Percentiles rank a stretch among this genome's conserved stretches.
phyloP scores from a whole-genome alignment of 2,113 vertebrate species.

The Bombycilla garrulus region DNA sequence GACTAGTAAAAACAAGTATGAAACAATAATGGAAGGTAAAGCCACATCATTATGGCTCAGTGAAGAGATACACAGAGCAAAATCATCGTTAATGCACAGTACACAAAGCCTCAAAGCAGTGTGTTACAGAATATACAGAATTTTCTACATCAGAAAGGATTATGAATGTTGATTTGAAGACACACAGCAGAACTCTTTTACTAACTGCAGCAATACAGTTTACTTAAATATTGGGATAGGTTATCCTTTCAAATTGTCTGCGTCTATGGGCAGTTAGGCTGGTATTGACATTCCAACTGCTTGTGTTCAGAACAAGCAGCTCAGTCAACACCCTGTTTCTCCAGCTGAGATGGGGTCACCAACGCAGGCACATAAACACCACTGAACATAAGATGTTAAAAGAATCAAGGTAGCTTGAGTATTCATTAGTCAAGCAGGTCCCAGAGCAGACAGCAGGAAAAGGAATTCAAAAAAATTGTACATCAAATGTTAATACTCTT shows the following conservation, averaged over 20 bases:
- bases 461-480: not conserved
- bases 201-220: not conserved
- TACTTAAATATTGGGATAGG: not conserved
- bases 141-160: not conserved
- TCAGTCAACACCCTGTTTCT: not conserved
- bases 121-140: too few species aligned
- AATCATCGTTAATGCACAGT: not conserved
- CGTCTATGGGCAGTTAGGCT: not conserved
- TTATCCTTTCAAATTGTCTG: not conserved
- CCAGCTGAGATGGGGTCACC: not conserved
- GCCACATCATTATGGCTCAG: not conserved
- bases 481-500: not conserved
- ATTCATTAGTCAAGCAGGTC: not conserved
- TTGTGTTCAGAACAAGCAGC: not conserved
- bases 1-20: not conserved
- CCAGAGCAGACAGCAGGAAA: not conserved
- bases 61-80: not conserved
- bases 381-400: not conserved
- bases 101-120: not conserved
- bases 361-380: not conserved
- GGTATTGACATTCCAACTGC: not conserved
- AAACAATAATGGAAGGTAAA: not conserved
- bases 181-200: not conserved
- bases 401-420: not conserved
- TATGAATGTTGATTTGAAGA: not conserved